Base-by-base conservation (phyloP, 1,140 invertebrate species). In the Diabrotica virgifera region DNA sequence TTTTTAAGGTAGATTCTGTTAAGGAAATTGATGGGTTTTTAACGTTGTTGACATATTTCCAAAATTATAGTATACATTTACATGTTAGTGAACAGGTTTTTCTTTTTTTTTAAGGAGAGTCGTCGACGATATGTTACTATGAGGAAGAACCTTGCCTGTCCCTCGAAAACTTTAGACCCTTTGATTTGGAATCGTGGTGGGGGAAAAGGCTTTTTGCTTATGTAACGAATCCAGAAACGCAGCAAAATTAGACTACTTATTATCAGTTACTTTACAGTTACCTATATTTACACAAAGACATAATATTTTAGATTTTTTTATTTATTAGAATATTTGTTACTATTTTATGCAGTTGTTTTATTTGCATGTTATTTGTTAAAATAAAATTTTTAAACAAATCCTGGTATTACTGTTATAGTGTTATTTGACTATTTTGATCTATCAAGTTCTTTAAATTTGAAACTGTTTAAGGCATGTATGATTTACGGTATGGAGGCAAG, bases 161-260 rank as follows among this genome's bases (percentile, higher is more conserved):
- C 14, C 81, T 91, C 40, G 83, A 85, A 74, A 90, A 93, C 76
- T 94, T 94, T 75, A 90, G 91, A 74, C 90, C 91, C 7, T 94
- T 94, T 74, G 91, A 94, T 80, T 80, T 94, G 71, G 92, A 93
- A 75, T 87, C 90, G 10, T 94, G 91, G 90, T 94, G 91, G 91
- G 91, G 91, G 52, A 90, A 91, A 75, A 80, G 91, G 68, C 80
- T 94, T 53, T 77, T 73, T 67, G 73, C 66, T 11, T 71, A 72
- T 40, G 75, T 77, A 13, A 77, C 74, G 0, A 62, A 40, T 54
- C 36, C 60, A 38, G 60, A 24, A 24, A 55, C 13, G 13, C 13
- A 14, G 10, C 12, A 55, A 55, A 55, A 55, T 36, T 55, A 38
- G 57, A 37, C 12, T 38, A 40, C 36, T 24, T 12, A 12, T 59